phyloP scores from a whole-genome alignment of 2,113 vertebrate species.

The Lethenteron reissneri region DNA sequence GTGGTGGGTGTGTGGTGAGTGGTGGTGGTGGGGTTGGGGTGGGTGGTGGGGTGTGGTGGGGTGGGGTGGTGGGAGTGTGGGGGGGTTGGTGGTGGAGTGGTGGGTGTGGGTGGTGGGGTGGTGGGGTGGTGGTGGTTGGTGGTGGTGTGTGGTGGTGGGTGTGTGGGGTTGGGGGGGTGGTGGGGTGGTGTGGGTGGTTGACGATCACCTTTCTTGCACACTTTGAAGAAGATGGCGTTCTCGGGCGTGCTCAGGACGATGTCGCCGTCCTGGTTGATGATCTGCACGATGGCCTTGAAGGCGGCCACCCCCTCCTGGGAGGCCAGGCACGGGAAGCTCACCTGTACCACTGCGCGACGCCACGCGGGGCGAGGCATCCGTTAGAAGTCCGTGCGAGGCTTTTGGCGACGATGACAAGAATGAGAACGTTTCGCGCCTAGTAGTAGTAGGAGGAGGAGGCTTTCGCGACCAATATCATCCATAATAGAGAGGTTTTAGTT shows the following conservation, averaged over 20 bases:
- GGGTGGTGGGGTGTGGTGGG: neutral
- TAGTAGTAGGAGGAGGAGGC: too few species aligned
- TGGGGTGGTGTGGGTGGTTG: neutral
- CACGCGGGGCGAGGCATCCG: too few species aligned
- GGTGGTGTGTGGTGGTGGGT: neutral
- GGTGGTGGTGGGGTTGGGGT: neutral
- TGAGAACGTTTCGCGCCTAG: too few species aligned
- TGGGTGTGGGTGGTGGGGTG: neutral
- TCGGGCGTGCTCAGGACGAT: conserved; percentile 53
- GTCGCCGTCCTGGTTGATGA: conserved; percentile 57
- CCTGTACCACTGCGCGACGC: conserved; percentile 34
- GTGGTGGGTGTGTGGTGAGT: too few species aligned
- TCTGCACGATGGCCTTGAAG: conserved; percentile 50
- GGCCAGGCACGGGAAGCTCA: conserved; percentile 59
- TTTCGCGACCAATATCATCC: too few species aligned
- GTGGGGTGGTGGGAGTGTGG: neutral
- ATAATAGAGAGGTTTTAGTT: too few species aligned
- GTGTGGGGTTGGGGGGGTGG: too few species aligned
- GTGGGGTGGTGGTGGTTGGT: neutral
- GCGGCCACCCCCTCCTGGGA: conserved; percentile 60
- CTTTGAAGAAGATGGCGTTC: conserved; percentile 71
- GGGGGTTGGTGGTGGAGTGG: neutral
- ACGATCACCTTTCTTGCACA: conserved; percentile 54
- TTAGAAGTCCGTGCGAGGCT: too few species aligned
- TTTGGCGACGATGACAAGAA: too few species aligned